phyloP scores from a whole-genome alignment of 2,113 vertebrate species.

The Nymphicus hollandicus region DNA sequence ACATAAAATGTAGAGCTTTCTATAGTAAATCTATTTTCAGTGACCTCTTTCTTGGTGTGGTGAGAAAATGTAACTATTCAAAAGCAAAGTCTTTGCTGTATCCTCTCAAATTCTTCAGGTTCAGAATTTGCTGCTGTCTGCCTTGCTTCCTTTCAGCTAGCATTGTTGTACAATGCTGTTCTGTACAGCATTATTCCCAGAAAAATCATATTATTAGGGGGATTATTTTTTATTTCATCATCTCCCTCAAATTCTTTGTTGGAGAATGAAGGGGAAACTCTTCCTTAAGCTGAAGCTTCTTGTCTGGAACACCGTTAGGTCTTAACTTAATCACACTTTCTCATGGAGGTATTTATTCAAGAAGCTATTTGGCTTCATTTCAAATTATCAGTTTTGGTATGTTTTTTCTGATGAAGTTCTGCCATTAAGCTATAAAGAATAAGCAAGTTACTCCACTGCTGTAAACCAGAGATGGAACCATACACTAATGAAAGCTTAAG shows the following conservation, averaged over 20 bases:
- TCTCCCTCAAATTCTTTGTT: background rate
- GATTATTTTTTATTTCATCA: background rate
- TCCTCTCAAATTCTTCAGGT: background rate
- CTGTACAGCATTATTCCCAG: background rate
- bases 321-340: background rate
- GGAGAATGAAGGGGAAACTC: background rate
- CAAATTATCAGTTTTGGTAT: background rate
- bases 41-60: background rate
- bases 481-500: background rate
- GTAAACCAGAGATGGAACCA: background rate
- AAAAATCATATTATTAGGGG: background rate
- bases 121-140: background rate
- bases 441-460: background rate
- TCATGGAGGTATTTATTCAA: background rate
- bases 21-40: background rate
- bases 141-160: background rate
- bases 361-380: background rate
- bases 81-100: background rate
- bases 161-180: background rate
- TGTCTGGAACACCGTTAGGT: fast-evolving
- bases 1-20: background rate
- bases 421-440: background rate
- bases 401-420: background rate
- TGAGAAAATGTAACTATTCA: background rate
- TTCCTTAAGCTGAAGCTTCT: background rate